Base-by-base conservation (phyloP, 2,888 invertebrate genomes). In the Scaptomyza polygonia region DNA sequence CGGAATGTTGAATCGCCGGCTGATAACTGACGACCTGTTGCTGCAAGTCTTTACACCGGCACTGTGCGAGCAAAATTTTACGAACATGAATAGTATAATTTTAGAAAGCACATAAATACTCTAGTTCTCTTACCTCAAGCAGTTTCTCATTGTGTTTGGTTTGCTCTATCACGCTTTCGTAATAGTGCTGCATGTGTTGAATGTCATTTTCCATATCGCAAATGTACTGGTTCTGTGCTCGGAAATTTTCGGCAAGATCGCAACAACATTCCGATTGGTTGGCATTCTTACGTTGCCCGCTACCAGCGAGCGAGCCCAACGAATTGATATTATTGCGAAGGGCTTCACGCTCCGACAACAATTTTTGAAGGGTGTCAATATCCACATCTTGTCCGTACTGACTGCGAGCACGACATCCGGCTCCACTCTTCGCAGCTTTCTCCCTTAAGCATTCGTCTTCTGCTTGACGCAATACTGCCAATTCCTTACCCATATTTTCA, bases 321-420 rank as follows among this genome's bases (percentile, higher is more conserved):
- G 39, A 16, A 3, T 3, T 16, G 2, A 39, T 63, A 52, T 52
- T 53, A 74, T 69, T 79, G 9, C 90, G 79, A 25, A 90, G 72
- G 1, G 79, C 64, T 64, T 90, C 83, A 7, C 89, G 89, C 54
- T 91, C 88, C 1, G 82, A 76, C 1, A 89, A 56, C 21, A 91
- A 88, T 5, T 52, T 59, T 11, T 81, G 76, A 2, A 90, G 76
- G 44, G 73, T 77, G 0, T 79, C 74, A 0, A 73, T 68, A 74
- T 90, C 87, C 42, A 71, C 64, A 2, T 86, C 77, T 0, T 72
- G 44, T 2, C 18, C 6, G 4, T 8, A 7, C 14, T 16, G 30
- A 0, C 21, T 18, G 11, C 14, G 48, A 6, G 32, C 30, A n/a
- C 16, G 18, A 4, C 1, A 18, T 14, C 11, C 18, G 12, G 18